phyloP scores from a whole-genome alignment of 2,888 invertebrate genomes.

The Nephrotoma appendiculata region DNA sequence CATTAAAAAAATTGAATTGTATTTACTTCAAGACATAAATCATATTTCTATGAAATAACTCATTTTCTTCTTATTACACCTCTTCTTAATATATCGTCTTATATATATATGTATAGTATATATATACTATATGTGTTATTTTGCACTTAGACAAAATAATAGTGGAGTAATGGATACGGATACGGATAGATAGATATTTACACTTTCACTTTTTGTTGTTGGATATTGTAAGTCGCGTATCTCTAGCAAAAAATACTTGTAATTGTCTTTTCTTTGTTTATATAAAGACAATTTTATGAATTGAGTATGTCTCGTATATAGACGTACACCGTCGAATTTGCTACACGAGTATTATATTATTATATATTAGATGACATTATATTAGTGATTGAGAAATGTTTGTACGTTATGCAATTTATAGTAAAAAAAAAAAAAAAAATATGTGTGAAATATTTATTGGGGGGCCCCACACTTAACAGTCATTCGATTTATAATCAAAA shows the following conservation, averaged over 20 bases:
- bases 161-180: background rate
- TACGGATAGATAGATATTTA: background rate
- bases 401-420: background rate
- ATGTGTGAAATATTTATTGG: background rate
- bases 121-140: background rate
- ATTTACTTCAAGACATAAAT: background rate
- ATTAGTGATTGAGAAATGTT: background rate
- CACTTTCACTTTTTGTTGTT: background rate
- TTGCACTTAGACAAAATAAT: background rate
- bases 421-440: background rate
- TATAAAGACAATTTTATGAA: background rate
- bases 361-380: background rate
- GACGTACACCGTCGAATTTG: background rate
- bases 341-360: background rate
- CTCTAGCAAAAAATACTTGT: background rate
- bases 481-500: background rate
- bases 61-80: background rate
- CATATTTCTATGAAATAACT: background rate
- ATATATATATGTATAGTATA: background rate
- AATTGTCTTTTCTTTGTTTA: background rate
- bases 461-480: background rate
- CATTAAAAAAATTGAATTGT: background rate
- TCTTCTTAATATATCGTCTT: background rate
- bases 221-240: background rate
- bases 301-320: background rate